Conservation (phyloP, 2,797 vertebrate species). For the Pteropus rufus region DNA sequence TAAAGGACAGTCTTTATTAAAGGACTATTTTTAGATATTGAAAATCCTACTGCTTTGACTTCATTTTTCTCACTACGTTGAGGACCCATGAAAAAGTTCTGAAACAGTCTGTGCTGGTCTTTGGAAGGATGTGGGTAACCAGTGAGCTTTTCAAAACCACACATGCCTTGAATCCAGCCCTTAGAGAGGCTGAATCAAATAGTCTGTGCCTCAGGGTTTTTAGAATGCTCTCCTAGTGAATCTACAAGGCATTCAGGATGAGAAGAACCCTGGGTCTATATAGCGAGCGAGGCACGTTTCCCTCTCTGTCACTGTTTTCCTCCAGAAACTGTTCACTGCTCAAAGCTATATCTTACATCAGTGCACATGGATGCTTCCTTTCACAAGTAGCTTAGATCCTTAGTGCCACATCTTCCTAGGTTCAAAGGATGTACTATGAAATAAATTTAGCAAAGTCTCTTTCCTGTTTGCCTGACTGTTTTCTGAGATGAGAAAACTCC, state of each 20-base stretch:
- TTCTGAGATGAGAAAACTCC: not conserved
- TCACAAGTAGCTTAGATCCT: not conserved
- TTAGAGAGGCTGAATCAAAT: not conserved
- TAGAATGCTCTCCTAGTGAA: not conserved
- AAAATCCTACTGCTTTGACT: not conserved
- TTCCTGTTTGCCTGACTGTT: not conserved
- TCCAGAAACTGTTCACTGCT: not conserved
- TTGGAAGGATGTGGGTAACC: not conserved
- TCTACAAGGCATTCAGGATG: fast-evolving
- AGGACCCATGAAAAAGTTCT: not conserved
- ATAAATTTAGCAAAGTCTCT: not conserved
- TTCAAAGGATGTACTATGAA: not conserved
- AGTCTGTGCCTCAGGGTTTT: not conserved
- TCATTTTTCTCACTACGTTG: not conserved
- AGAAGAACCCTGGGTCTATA: not conserved
- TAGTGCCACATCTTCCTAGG: not conserved
- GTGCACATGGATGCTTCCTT: not conserved
- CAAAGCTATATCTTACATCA: not conserved
- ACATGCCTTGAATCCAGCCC: not conserved
- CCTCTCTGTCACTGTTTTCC: not conserved
- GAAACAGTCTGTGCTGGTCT: not conserved
- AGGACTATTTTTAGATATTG: not conserved
- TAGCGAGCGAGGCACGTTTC: too few species aligned
- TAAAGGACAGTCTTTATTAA: not conserved
- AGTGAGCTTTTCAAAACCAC: not conserved